Base-by-base conservation (phyloP, 2,888 invertebrate species). In the Chorisops tibialis region DNA sequence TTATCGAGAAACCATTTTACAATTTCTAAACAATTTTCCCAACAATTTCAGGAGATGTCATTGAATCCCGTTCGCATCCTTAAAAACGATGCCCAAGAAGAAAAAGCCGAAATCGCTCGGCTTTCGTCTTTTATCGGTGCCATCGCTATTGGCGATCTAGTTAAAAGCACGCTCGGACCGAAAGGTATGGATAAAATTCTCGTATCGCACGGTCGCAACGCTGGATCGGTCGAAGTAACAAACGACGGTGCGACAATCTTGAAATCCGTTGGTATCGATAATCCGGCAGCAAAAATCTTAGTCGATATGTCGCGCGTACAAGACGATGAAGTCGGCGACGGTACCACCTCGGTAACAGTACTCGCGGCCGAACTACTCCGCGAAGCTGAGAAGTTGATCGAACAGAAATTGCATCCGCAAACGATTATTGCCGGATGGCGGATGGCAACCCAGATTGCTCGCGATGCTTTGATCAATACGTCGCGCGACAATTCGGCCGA, bases 211-310 rank as follows among this genome's bases (percentile, higher is more conserved):
- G 93, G 93, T 1, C 84, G 93, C 64, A 89, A 86, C 72, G 84
- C 87, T 54, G 91, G 91, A 37, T 83, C 85, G 72, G 93, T 99
- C 62, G 91, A 96, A 80, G 95, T 99, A 4, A 99, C 99, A 58
- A 99, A 99, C 79, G 99, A 99, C 80, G 99, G 99, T 63, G 99
- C 99, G 12, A 99, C 99, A 6, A 99, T 99, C 74, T 81, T 99
- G 59, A 93, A 96, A 77, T 87, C 93, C 0, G 86, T 99, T 62
- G 98, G 98, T 59, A 93, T 99, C 16, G 98, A 99, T 75, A 99
- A 99, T 79, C 97, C 99, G 19, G 98, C 99, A 30, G 98, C 98
- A 1, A 99, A 99, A 80, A 93, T 99, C 72, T 82, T 99, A 52
- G 96, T 99, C n/a, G 96, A 99, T 69, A 97, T 99, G 87, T 93